Conservation (phyloP, 1,140 invertebrate genomes). For the Musca domestica region DNA sequence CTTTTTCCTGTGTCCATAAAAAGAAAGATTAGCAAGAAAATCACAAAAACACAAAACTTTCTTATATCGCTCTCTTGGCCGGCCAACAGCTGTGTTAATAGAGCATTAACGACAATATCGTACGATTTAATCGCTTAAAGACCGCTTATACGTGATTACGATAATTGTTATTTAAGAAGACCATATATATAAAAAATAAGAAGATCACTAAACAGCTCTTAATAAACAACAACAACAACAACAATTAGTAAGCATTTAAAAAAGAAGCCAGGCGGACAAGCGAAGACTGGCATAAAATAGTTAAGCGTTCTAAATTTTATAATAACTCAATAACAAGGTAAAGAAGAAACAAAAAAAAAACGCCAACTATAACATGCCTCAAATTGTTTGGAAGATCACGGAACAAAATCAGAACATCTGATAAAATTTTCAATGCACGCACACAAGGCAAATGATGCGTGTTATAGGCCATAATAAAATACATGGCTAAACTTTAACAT, state of each 20-base stretch:
- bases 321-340: background rate
- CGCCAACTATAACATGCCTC: background rate
- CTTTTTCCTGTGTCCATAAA: too few species aligned
- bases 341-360: background rate
- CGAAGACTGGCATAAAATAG: too few species aligned
- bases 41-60: too few species aligned
- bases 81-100: background rate
- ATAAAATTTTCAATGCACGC: slow-evolving; percentile 17
- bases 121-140: slow-evolving; percentile 1
- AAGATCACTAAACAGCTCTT: background rate
- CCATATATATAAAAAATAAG: background rate
- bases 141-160: slow-evolving; percentile 4
- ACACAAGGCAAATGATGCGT: background rate
- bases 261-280: too few species aligned
- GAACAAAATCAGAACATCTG: background rate
- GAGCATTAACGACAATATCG: background rate
- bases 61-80: too few species aligned
- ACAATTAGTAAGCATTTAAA: background rate
- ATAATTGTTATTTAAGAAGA: slow-evolving; percentile 9
- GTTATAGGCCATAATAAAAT: too few species aligned
- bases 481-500: too few species aligned
- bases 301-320: slow-evolving; percentile 4
- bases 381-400: too few species aligned
- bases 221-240: background rate
- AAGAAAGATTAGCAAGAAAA: too few species aligned